Evolutionary conservation across 2,797 vertebrate species (phyloP).

Genomic region (Acrocephalus scirpaceus): DNA sequence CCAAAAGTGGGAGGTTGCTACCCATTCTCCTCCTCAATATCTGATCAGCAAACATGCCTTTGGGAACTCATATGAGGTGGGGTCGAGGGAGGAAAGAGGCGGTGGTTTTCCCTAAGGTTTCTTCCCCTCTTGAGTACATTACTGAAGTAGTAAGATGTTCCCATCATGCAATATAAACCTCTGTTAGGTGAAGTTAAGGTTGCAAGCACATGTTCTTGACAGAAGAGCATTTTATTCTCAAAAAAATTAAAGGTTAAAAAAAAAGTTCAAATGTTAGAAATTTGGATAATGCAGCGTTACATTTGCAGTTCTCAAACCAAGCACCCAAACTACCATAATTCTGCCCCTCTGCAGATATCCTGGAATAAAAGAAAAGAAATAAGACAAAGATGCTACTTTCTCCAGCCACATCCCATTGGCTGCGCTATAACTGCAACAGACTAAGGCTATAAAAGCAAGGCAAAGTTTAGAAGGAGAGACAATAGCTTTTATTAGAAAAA

Average conservation of each 20-base stretch:
- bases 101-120: neutral
- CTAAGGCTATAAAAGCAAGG: neutral
- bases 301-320: conserved; percentile 54
- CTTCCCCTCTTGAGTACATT: neutral
- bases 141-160: neutral
- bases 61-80: neutral
- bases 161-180: conserved; percentile 43
- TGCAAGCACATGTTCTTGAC: conserved; percentile 18
- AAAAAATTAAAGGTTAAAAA: conserved; percentile 29
- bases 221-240: conserved; percentile 28
- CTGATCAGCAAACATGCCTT: neutral
- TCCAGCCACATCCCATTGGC: neutral
- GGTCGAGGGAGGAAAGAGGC: neutral
- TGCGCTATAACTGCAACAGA: neutral
- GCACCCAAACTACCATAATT: conserved; percentile 69
- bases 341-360: conserved; percentile 61
- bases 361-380: conserved; percentile 58
- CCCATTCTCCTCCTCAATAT: neutral
- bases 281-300: neutral
- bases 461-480: neutral
- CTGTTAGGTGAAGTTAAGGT: conserved; percentile 52
- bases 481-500: neutral
- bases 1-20: neutral
- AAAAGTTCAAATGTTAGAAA: conserved; percentile 26
- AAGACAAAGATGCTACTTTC: conserved; percentile 29